Evolutionary conservation across 2,888 invertebrate genomes (phyloP), one percentile per base, ranked within the genome.

Genomic region (Agriopis aurantiaria): DNA sequence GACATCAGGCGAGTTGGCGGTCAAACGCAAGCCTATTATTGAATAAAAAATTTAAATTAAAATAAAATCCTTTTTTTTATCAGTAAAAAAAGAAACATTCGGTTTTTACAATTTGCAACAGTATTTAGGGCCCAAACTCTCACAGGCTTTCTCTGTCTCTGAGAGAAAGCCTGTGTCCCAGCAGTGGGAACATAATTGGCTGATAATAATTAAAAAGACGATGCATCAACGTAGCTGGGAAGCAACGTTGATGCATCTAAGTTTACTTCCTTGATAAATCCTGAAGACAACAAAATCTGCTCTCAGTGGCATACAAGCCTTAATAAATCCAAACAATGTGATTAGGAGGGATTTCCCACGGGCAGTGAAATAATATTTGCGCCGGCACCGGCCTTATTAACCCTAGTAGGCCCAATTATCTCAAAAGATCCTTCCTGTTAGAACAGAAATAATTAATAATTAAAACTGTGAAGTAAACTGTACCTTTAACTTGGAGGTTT

Each of bases 281-380:
- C 12, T n/a, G n/a, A 46, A 46, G 12, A 10, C 14, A 12, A 23
- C 23, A 9, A 52, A 52, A 11, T 11, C 41, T 8, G 17, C 17
- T 45, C 12, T 12, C 12, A 62, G 33, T 53, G 53, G 45, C 6
- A 45, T n/a, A 8, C 7, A 7, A 9, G 33, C 23, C 33, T 33
- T 53, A 53, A 33, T 41, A 53, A 33, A 52, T 9, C 62, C 53
- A 41, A 60, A 52, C 59, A 68, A 68, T 64, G 59, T 48, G 63
- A 68, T 68, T 68, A 64, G 7, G 33, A 17, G 12, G 59, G 68
- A 68, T 68, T 68, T 64, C 68, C 68, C 68, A n/a, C 1, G 53
- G 64, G 64, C 11, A 12, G 10, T 0, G 14, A 40, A 52, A 53
- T 58, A 63, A 62, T 63, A 63, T 62, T 62, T 62, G 45, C 46